Base-by-base conservation (phyloP, 2,113 vertebrate species). In the Rhinoderma darwinii region DNA sequence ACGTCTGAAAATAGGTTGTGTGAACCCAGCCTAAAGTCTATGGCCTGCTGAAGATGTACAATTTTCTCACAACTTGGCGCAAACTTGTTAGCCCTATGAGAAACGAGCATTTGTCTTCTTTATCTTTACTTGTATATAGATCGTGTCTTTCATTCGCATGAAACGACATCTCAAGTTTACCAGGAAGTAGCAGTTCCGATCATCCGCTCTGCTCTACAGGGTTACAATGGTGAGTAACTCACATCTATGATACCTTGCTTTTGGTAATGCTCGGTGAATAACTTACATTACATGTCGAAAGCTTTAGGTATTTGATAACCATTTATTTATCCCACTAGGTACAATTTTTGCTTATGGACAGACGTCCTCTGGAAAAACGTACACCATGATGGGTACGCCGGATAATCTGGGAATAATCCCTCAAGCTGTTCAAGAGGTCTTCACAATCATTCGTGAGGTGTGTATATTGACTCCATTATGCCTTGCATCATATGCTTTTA, bases 271-370 rank as follows among this genome's bases (percentile, higher is more conserved):
- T 47, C 6, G 14, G 14, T 5, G 44, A 47, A 47, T 47, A 47
- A 47, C 14, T 5, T 47, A 12, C 14, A n/a, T 0, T 27, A 74
- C 0, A 14, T 74, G 41, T 27, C 22, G 37, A 25, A 39, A 11
- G 11, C 5, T 2, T 25, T 37, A 35, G 3, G 66, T 37, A 27
- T 18, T 2, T 20, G 17, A 11, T 14, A 6, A 15, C 56, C n/a
- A n/a, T 0, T 32, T 61, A 39, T 91, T 84, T 5, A 15, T 84
- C 50, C 91, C 89, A 79, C 2, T 88, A 99, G 98, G 98, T 37
- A 99, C 98, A 0, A 96, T 99, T 92, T 99, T 99, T 95, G 98
- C 98, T 30, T 99, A 99, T 0, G 98, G 98, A 0, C 98, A 99
- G 88, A 99, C 98, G 0, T 96, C 97, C 11, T 99, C 98, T 4